Conservation (phyloP, 2,888 invertebrate species). For the Teinopalpus imperialis region DNA sequence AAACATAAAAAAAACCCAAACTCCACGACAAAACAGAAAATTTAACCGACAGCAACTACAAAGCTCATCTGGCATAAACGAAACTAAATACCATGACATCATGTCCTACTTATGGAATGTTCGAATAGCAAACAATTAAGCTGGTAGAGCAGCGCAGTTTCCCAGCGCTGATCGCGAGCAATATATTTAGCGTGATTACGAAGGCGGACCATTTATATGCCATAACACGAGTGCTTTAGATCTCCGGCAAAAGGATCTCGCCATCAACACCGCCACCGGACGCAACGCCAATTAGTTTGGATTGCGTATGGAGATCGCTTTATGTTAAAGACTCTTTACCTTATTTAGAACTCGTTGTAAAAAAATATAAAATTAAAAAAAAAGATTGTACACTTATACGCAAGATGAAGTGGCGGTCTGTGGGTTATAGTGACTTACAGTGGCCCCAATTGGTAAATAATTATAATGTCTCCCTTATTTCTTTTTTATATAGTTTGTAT, state of each 20-base stretch:
- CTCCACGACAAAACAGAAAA: too few relatives aligned
- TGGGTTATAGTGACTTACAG: too few relatives aligned
- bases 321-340: slow-evolving; percentile 36
- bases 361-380: too few relatives aligned
- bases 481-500: too few relatives aligned
- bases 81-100: slow-evolving; percentile 20
- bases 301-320: slow-evolving; percentile 43
- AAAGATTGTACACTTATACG: too few relatives aligned
- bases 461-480: too few relatives aligned
- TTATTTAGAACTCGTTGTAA: not conserved
- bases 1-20: too few relatives aligned
- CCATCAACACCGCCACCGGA: slow-evolving; percentile 64
- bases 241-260: slow-evolving; percentile 57
- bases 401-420: too few relatives aligned
- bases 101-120: slow-evolving; percentile 28
- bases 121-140: slow-evolving; percentile 49
- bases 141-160: slow-evolving; percentile 6
- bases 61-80: not conserved
- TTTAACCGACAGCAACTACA: too few relatives aligned
- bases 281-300: slow-evolving; percentile 60
- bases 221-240: slow-evolving; percentile 59
- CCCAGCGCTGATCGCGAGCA: slow-evolving; percentile 41
- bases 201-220: slow-evolving; percentile 55
- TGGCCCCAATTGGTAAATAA: too few relatives aligned
- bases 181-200: slow-evolving; percentile 60